A percentile compares a stretch with the other conserved stretches of the same genome.
These are phyloP conservation scores for Hycleus phaleratus DNA, from an alignment of 1,140 invertebrate genomes.

Conservation along the genomic window DNA sequence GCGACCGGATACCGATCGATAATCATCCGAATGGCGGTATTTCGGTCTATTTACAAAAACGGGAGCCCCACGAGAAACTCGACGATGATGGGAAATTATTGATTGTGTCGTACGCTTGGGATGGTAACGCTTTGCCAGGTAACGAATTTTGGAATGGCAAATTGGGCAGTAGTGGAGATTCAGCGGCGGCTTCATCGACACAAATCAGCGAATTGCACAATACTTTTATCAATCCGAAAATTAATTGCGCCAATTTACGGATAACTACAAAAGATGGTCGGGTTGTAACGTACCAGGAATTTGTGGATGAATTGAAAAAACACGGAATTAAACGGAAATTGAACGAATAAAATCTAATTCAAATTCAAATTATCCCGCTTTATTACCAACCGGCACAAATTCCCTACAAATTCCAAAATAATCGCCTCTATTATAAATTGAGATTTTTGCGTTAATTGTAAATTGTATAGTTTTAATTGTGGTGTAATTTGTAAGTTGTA, in stretches of 20 bases:
- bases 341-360: too few relatives aligned
- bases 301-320: too few relatives aligned
- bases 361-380: too few relatives aligned
- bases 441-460: too few relatives aligned
- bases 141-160: slow-evolving; percentile 48
- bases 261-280: slow-evolving; percentile 19
- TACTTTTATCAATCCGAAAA: slow-evolving; percentile 44
- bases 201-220: slow-evolving; percentile 53
- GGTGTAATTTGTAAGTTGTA: too few relatives aligned
- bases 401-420: too few relatives aligned
- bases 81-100: slow-evolving; percentile 42
- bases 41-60: slow-evolving; percentile 40
- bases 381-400: too few relatives aligned
- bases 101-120: slow-evolving; percentile 59
- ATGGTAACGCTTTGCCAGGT: slow-evolving; percentile 58
- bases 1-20: slow-evolving; percentile 17
- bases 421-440: too few relatives aligned
- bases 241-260: slow-evolving; percentile 22
- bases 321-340: too few relatives aligned
- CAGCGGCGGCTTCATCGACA: slow-evolving; percentile 53
- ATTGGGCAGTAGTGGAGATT: slow-evolving; percentile 49
- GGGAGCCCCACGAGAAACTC: slow-evolving; percentile 42
- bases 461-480: too few relatives aligned
- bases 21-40: slow-evolving; percentile 39
- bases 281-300: slow-evolving; percentile 9